Evolutionary conservation across 1,140 invertebrate genomes (phyloP), one percentile per base, ranked within the genome.

Genomic region (Globodera ellingtonae): DNA sequence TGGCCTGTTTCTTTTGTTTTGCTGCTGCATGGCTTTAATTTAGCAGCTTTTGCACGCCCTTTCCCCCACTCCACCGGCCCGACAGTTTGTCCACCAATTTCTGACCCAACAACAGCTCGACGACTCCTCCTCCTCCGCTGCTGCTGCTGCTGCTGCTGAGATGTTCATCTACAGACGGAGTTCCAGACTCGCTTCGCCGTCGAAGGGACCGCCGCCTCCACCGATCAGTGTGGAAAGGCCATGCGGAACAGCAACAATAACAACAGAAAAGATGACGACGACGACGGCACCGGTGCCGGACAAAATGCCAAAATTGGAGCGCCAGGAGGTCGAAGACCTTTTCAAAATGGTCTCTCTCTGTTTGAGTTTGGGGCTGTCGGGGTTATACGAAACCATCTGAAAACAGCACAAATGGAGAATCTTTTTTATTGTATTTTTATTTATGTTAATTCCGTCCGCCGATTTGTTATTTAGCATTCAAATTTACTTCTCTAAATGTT

Each of bases 221-320:
- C 35, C 35, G 1, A 35, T 35, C 35, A 35, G 35, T 35, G 35
- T 2, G 35, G 35, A 35, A 35, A 35, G 35, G 35, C 35, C 35
- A 35, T 35, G 35, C 35, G 35, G 35, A 35, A 35, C 35, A 3
- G 21, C 59, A 21, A 2, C 59, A 65, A 65, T 65, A 65, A 21
- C 59, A 65, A 65, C 13, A 21, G 59, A 65, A 21, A 21, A 21
- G 9, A n/a, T n/a, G n/a, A 18, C 8, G 13, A 18, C n/a, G 21
- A 6, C 24, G 67, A 15, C 67, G 46, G 67, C 13, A 44, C 15
- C 46, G 24, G 21, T 70, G 35, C 35, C 67, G 67, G 67, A 35
- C 4, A 70, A 35, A 70, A 70, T 70, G 67, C 67, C 67, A 1
- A 18, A 70, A 47, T 47, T 70, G 67, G 67, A 70, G 46, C 24